Evolutionary conservation across 2,797 vertebrate genomes (phyloP).

Genomic region (Limnodromus scolopaceus): DNA sequence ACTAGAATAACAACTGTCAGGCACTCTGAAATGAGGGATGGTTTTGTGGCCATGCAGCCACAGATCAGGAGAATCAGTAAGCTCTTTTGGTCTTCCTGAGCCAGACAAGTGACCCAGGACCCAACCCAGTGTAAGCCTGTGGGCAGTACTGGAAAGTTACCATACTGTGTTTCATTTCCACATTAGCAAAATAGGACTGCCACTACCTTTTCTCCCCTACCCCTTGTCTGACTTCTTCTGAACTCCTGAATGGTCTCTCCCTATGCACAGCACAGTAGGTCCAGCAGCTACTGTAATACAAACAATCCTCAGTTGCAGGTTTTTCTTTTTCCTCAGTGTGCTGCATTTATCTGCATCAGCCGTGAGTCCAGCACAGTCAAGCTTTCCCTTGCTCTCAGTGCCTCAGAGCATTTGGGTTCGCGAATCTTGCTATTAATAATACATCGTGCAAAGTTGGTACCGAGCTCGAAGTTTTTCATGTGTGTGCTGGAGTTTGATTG

Average conservation of each 20-base stretch:
- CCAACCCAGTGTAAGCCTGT: neutral
- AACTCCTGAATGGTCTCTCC: neutral
- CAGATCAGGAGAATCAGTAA: neutral
- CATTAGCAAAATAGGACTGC: neutral
- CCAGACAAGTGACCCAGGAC: neutral
- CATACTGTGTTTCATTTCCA: neutral
- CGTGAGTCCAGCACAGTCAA: neutral
- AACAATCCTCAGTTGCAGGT: neutral
- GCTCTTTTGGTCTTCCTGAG: neutral
- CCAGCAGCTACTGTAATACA: neutral
- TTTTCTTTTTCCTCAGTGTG: neutral
- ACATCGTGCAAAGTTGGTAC: constrained; percentile 43
- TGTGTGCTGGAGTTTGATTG: constrained; percentile 53
- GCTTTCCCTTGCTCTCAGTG: constrained; percentile 44
- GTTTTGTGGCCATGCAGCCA: neutral
- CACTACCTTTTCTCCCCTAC: neutral
- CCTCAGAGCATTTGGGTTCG: constrained; percentile 10
- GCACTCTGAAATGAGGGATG: neutral
- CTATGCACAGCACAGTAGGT: neutral
- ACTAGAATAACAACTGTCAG: neutral
- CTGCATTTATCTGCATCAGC: neutral
- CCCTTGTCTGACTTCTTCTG: neutral
- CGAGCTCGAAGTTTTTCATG: constrained; percentile 50
- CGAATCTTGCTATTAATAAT: constrained; percentile 50
- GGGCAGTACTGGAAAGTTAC: neutral